A percentile compares a stretch with the other conserved stretches of the same genome.
Evolutionary conservation across 2,888 invertebrate species (phyloP).

Genomic region (Dicyrtomina minuta): DNA sequence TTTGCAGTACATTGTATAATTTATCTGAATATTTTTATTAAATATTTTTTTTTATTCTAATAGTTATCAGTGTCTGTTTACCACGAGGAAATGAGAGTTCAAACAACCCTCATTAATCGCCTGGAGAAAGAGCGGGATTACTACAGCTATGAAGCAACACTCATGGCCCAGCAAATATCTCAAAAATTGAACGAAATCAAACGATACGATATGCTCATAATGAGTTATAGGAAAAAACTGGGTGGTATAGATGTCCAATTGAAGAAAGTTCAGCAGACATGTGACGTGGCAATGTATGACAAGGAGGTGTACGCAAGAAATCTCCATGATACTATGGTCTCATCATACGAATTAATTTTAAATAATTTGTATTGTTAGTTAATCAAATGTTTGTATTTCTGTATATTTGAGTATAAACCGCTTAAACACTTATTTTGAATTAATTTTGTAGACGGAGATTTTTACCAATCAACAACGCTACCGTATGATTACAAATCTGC

Average conservation of each 20-base stretch:
- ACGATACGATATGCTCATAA: slow-evolving; percentile 42
- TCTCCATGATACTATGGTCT: slow-evolving; percentile 40
- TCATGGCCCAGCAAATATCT: slow-evolving; percentile 44
- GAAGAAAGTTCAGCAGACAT: slow-evolving; percentile 42
- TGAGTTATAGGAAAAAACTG: slow-evolving; percentile 43
- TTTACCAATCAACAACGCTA: no score
- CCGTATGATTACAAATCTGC: no score
- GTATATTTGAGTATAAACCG: no score
- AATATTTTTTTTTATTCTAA: background rate
- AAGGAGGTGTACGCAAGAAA: slow-evolving; percentile 41
- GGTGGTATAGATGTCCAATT: slow-evolving; percentile 40
- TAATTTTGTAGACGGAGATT: background rate
- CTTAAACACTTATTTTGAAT: background rate
- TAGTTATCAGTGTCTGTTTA: slow-evolving; percentile 11
- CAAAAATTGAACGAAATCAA: slow-evolving; percentile 45
- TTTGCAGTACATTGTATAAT: background rate
- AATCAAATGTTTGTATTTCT: background rate
- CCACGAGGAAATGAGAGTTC: slow-evolving; percentile 37
- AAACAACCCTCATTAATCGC: slow-evolving; percentile 38
- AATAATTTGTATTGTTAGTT: background rate
- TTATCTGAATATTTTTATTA: background rate
- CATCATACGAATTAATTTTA: background rate
- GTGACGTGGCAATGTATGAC: slow-evolving; percentile 45
- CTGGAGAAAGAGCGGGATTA: slow-evolving; percentile 48
- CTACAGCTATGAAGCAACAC: slow-evolving; percentile 48